These are phyloP conservation scores for Drosophila neonasuta DNA, from an alignment of 2,888 invertebrate genomes.

Conservation along the genomic window DNA sequence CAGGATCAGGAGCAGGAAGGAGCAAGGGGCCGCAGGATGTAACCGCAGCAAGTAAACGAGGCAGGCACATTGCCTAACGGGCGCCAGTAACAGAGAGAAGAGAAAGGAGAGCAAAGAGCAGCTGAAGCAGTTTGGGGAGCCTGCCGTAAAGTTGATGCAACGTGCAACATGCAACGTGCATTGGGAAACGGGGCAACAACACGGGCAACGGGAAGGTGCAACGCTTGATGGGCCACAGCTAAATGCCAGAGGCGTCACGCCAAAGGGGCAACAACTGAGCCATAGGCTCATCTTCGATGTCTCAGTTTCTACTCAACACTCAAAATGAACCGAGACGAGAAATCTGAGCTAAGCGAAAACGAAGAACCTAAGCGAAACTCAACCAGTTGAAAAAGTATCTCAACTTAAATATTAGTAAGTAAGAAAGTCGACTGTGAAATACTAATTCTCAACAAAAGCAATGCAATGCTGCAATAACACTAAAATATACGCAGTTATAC, in stretches of 20 bases:
- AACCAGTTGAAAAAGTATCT: too few species aligned
- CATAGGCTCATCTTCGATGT: too few species aligned
- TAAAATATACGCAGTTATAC: too few species aligned
- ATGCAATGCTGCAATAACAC: too few species aligned
- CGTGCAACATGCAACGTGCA: constrained; percentile 8
- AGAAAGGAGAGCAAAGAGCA: not conserved
- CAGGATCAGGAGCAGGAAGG: not conserved
- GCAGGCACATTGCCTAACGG: constrained; percentile 38
- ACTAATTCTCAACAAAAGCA: too few species aligned
- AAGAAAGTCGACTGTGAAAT: too few species aligned
- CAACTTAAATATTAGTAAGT: too few species aligned
- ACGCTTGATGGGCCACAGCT: constrained; percentile 9
- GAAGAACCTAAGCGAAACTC: too few species aligned
- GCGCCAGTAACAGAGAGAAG: not conserved
- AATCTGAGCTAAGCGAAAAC: too few species aligned
- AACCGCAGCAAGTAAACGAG: constrained; percentile 62
- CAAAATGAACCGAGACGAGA: too few species aligned
- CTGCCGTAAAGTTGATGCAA: constrained; percentile 2
- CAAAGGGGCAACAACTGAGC: not conserved
- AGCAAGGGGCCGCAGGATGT: constrained; percentile 39
- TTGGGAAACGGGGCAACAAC: too few species aligned
- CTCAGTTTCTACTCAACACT: too few species aligned
- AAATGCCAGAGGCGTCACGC: constrained; percentile 2
- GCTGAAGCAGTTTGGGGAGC: not conserved
- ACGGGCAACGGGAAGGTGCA: constrained; percentile 13